These are phyloP conservation scores for Drosophila pachea DNA, from an alignment of 1,140 invertebrate genomes.

Conservation along the genomic window DNA sequence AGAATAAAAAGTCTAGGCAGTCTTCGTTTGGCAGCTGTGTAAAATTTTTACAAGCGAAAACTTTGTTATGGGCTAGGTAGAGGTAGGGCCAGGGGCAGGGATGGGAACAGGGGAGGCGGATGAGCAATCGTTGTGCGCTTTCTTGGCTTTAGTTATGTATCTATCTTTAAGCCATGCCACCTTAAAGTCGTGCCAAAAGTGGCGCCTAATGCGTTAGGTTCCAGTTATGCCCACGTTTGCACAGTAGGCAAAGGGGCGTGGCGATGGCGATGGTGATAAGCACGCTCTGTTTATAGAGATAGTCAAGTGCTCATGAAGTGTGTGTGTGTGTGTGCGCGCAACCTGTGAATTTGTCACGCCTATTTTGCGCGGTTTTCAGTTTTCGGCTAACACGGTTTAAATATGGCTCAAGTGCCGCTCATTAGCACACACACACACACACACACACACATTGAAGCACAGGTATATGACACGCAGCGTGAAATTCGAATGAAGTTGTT, in stretches of 20 bases:
- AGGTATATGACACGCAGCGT: conserved; percentile 14
- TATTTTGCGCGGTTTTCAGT: conserved; percentile 40
- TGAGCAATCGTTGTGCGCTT: conserved; percentile 61
- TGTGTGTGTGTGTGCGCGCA: conserved; percentile 32
- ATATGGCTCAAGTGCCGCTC: conserved; percentile 53
- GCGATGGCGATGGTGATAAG: conserved; percentile 45
- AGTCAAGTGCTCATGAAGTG: conserved; percentile 68
- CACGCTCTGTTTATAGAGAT: conserved; percentile 61
- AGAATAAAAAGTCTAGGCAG: conserved; percentile 31
- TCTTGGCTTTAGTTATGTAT: conserved; percentile 44
- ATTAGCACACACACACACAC: conserved; percentile 58
- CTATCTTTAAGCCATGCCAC: conserved; percentile 54
- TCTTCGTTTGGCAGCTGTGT: conserved; percentile 37
- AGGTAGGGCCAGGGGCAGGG: not conserved
- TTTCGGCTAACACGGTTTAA: conserved; percentile 63
- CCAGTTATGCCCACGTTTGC: not conserved
- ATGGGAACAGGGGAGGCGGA: conserved; percentile 8
- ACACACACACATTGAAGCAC: conserved; percentile 16
- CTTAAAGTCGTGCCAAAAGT: conserved; percentile 69
- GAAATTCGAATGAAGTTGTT: conserved; percentile 39
- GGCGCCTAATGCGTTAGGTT: conserved; percentile 35
- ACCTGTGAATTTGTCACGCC: conserved; percentile 55
- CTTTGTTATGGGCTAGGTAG: conserved; percentile 43
- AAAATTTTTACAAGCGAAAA: conserved; percentile 50
- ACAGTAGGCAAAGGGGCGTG: not conserved